Evolutionary conservation across 2,113 vertebrate genomes (phyloP).

Genomic region (Pristiophorus japonicus): DNA sequence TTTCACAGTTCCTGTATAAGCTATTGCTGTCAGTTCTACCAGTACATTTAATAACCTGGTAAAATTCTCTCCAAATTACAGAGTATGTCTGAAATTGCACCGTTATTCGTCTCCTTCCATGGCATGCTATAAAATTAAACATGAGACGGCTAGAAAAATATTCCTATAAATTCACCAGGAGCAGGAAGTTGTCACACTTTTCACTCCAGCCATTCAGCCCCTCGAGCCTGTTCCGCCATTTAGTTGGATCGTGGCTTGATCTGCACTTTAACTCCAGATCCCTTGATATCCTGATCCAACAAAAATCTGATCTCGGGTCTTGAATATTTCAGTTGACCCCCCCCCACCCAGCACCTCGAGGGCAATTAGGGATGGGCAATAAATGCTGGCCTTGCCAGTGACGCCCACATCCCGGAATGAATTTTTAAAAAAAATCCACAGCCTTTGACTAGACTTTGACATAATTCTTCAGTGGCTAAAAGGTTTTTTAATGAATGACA

Average conservation of each 20-base stretch:
- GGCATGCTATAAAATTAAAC: not conserved
- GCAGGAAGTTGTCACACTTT: not conserved
- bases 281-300: not conserved
- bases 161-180: not conserved
- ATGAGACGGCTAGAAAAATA: not conserved
- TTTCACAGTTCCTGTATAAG: no score
- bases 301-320: not conserved
- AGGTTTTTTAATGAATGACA: not conserved
- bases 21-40: not conserved
- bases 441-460: not conserved
- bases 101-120: not conserved
- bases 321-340: not conserved
- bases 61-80: not conserved
- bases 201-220: not conserved
- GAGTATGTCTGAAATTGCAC: not conserved
- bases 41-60: not conserved
- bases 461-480: not conserved
- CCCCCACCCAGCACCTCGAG: no score
- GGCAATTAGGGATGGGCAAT: no score
- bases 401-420: no score
- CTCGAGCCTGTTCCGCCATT: no score
- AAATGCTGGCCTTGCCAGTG: no score
- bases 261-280: not conserved
- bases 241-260: not conserved
- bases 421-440: no score